Evolutionary conservation across 2,113 vertebrate species (phyloP), one percentile per base, ranked within the genome.

Genomic region (Psephotus haematonotus): DNA sequence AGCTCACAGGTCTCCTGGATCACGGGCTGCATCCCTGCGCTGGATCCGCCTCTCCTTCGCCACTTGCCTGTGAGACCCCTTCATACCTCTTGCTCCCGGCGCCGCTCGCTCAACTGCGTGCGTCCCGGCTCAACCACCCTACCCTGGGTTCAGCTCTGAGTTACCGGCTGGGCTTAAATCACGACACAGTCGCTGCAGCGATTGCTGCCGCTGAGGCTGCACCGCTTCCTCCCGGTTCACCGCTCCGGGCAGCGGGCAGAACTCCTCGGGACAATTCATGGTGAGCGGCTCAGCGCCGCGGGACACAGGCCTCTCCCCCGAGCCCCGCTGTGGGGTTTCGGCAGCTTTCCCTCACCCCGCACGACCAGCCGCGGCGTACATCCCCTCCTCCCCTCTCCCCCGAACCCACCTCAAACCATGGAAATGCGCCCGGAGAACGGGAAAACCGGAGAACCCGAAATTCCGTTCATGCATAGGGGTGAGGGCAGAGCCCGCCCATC

Each of bases 371-470:
- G 55, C 18, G 33, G 33, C 9, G n/a, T 59, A 7, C 57, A 59
- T 23, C 20, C 57, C 13, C 20, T 22, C 55, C n/a, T n/a, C 33
- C 33, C 52, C 7, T 55, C 29, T 55, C 17, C 29, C 13, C 31
- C 13, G n/a, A 23, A 59, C 57, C 9, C 20, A 59, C 57, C 57
- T 59, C 33, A n/a, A 23, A 59, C 2, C 33, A 23, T n/a, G 20
- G 57, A 23, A n/a, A n/a, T 9, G 20, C 20, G 13, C 10, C 33
- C 20, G 9, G 33, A 23, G 13, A 59, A 6, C 13, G 6, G 33
- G 8, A n/a, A n/a, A n/a, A 1, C 20, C 20, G 4, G 20, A 0
- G 20, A n/a, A 9, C 8, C 8, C 33, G 55, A 22, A 8, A 33
- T 33, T 8, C 18, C 31, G 13, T 57, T 33, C 29, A 18, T 6